Base-by-base conservation (phyloP, 2,888 invertebrate species). In the Andrena minutula region DNA sequence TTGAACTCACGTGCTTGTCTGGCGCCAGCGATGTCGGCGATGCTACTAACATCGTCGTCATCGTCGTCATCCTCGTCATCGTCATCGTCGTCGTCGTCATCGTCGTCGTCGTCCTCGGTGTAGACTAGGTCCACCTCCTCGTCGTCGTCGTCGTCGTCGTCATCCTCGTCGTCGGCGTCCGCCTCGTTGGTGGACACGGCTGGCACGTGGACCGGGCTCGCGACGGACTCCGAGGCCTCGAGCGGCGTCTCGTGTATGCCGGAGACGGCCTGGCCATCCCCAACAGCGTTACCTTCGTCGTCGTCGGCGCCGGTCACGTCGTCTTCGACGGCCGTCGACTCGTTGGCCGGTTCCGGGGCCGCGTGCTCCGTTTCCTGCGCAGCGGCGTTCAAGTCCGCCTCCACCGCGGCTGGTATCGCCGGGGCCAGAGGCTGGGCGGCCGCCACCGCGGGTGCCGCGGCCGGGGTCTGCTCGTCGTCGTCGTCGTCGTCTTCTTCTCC, bases 1-100 rank as follows among this genome's bases (percentile, higher is more conserved):
- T 97, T 97, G 92, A 97, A 97, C 97, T 97, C 97, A 97, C 97
- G 97, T 97, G 97, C 95, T 95, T 95, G 95, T 94, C 96, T 96
- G 90, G 96, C 96, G 94, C 95, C 95, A 89, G 95, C 95, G 91
- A 96, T 96, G 89, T 96, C 95, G 82, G 96, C 96, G 84, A 95
- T 95, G 71, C 95, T 95, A 28, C 96, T 96, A 30, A 96, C 96
- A 2, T 96, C 96, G 30, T 96, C 96, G 35, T 96, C 96, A 30
- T 96, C 96, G 69, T 96, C 96, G 53, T 95, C 95, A 60, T 96
- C 96, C 73, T 96, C 96, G 64, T 96, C 95, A 78, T 96, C 96
- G 69, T 95, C 96, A 88, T 96, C 96, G 78, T 96, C 96, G 47
- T 95, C 95, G 84, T 95, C 95, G 82, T 95, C 96, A 74, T 95